Evolutionary conservation across 2,113 vertebrate genomes (phyloP).

Genomic region (Trichomycterus rosablanca): DNA sequence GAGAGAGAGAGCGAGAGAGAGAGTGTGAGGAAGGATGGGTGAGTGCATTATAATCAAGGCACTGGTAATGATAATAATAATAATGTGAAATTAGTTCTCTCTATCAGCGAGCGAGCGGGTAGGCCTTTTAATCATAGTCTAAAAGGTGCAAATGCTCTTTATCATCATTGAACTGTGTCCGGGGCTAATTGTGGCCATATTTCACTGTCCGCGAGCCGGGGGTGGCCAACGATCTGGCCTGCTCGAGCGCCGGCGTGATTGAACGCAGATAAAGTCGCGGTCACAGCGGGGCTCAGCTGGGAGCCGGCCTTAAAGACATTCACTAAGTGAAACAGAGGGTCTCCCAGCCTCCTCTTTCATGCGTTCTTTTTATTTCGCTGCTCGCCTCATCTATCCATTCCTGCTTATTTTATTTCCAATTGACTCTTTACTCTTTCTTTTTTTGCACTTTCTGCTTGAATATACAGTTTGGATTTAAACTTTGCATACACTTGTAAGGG

Average conservation of each 20-base stretch:
- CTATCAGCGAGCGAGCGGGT: slow-evolving; percentile 82
- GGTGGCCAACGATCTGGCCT: slow-evolving; percentile 52
- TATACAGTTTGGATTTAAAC: too few relatives aligned
- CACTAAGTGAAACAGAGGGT: slow-evolving; percentile 56
- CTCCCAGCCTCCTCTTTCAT: slow-evolving; percentile 30
- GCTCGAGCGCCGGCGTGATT: slow-evolving; percentile 49
- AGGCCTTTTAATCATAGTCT: slow-evolving; percentile 95
- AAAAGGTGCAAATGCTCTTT: slow-evolving; percentile 86
- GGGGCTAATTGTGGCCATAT: slow-evolving; percentile 96
- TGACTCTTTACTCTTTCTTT: too few relatives aligned
- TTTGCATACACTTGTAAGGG: too few relatives aligned
- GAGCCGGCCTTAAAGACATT: slow-evolving; percentile 43
- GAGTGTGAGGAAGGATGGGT: slow-evolving; percentile 41
- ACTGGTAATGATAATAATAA: slow-evolving; percentile 78
- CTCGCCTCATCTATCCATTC: neutral
- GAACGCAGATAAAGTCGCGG: slow-evolving; percentile 56
- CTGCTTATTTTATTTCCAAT: neutral
- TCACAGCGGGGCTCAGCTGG: slow-evolving; percentile 55
- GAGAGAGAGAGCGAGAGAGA: too few relatives aligned
- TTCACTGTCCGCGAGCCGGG: slow-evolving; percentile 84
- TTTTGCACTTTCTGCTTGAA: neutral
- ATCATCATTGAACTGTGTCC: slow-evolving; percentile 97
- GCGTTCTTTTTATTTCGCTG: slow-evolving; percentile 5
- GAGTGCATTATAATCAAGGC: slow-evolving; percentile 80
- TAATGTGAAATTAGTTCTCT: slow-evolving; percentile 97